Evolutionary conservation across 2,113 vertebrate species (phyloP).

Genomic region (Takifugu bimaculatus): DNA sequence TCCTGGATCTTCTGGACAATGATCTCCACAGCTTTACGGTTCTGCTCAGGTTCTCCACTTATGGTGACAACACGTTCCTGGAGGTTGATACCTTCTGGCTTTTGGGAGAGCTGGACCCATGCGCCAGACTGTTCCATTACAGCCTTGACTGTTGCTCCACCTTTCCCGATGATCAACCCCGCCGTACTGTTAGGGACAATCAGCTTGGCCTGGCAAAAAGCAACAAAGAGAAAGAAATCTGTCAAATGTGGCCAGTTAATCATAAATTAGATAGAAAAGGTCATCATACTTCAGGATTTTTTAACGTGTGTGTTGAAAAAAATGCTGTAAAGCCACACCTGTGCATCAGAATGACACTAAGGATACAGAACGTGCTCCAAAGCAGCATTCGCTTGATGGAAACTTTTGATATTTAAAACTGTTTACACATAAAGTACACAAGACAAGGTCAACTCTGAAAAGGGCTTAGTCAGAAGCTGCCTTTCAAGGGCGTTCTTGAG

Average conservation of each 20-base stretch:
- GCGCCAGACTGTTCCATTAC: conserved; percentile 94
- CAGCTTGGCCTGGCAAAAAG: conserved; percentile 83
- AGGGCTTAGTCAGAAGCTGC: conserved; percentile 10
- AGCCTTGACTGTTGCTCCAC: conserved; percentile 87
- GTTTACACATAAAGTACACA: neutral
- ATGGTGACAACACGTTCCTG: conserved; percentile 93
- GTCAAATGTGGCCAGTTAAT: neutral
- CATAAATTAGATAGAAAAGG: neutral
- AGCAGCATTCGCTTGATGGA: too few species aligned
- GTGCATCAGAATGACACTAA: neutral
- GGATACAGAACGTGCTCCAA: too few species aligned
- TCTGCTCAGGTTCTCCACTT: conserved; percentile 88
- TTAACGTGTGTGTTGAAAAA: neutral
- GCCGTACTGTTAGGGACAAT: conserved; percentile 94
- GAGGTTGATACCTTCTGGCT: conserved; percentile 90
- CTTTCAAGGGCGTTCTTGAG: conserved; percentile 21
- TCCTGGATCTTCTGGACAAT: conserved; percentile 95
- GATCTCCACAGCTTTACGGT: conserved; percentile 89
- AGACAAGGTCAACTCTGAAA: conserved; percentile 21
- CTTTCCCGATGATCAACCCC: conserved; percentile 91
- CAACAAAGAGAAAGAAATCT: neutral
- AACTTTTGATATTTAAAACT: too few species aligned
- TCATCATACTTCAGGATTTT: too few species aligned
- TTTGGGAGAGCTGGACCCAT: conserved; percentile 93
- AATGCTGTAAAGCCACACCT: neutral